Conservation (phyloP, 2,888 invertebrate species). For the Diarsia brunnea region DNA sequence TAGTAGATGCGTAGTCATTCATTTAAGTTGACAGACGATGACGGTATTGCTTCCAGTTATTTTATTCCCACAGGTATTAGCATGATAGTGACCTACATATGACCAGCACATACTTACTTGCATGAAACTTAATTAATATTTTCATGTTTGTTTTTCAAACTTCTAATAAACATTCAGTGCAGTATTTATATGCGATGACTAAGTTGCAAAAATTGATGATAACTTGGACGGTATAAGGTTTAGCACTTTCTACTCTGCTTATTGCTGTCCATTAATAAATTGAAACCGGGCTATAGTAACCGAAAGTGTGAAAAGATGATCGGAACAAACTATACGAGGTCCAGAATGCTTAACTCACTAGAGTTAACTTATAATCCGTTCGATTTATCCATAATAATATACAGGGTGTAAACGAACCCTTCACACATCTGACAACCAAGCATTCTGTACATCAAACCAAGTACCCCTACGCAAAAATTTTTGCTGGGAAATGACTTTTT, state of each 20-base stretch:
- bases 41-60: conserved; percentile 9
- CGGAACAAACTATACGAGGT: background rate
- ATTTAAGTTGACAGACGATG: background rate
- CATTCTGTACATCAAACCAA: no score
- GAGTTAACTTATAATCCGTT: background rate
- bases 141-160: background rate
- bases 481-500: no score
- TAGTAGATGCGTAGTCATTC: conserved; percentile 8
- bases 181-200: conserved; percentile 7
- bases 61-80: conserved; percentile 10
- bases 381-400: no score
- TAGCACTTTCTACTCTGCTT: background rate
- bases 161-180: background rate
- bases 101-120: background rate
- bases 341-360: background rate
- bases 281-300: background rate
- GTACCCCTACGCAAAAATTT: no score
- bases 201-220: background rate
- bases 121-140: background rate
- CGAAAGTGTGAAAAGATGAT: no score
- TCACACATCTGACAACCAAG: no score
- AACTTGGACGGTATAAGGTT: conserved; percentile 2
- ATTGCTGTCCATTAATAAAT: background rate
- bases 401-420: no score
- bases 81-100: conserved; percentile 31